A percentile compares a stretch with the other conserved stretches of the same genome.
phyloP scores from a whole-genome alignment of 2,797 vertebrate genomes.

The Hippopotamyrus pictus region DNA sequence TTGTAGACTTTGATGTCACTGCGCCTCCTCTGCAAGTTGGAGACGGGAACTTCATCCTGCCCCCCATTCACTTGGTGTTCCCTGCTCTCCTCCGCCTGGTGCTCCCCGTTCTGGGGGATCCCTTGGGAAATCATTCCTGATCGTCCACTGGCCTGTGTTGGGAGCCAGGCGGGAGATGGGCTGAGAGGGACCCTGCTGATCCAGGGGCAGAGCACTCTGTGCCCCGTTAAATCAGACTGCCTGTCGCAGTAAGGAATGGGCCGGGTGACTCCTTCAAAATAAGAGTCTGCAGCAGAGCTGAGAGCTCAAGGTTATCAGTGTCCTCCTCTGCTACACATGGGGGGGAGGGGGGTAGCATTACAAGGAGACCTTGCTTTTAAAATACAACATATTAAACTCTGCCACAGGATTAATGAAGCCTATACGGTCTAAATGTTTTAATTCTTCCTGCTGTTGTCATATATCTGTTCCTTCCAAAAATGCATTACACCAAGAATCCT shows the following conservation, averaged over 20 bases:
- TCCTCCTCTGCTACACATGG: not conserved
- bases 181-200: conserved; percentile 47
- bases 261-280: conserved; percentile 63
- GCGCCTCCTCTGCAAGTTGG: conserved; percentile 81
- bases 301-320: conserved; percentile 18
- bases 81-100: conserved; percentile 42
- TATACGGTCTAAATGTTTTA: not conserved
- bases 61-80: conserved; percentile 47
- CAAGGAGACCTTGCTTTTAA: not conserved
- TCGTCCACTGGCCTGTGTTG: conserved; percentile 55
- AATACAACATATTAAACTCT: not conserved
- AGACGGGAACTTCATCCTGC: conserved; percentile 73
- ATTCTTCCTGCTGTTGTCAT: not conserved
- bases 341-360: not conserved
- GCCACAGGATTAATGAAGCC: not conserved
- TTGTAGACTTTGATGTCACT: conserved; percentile 95
- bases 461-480: not conserved
- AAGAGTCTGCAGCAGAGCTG: conserved; percentile 53
- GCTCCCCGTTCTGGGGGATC: conserved; percentile 77
- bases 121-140: conserved; percentile 49
- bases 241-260: conserved; percentile 48
- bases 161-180: conserved; percentile 28
- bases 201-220: conserved; percentile 45
- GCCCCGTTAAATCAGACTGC: conserved; percentile 46
- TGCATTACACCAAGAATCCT: not conserved